Percentiles rank a stretch among this genome's conserved stretches.
phyloP scores from a whole-genome alignment of 2,888 invertebrate genomes.

The Anoncus sp. region DNA sequence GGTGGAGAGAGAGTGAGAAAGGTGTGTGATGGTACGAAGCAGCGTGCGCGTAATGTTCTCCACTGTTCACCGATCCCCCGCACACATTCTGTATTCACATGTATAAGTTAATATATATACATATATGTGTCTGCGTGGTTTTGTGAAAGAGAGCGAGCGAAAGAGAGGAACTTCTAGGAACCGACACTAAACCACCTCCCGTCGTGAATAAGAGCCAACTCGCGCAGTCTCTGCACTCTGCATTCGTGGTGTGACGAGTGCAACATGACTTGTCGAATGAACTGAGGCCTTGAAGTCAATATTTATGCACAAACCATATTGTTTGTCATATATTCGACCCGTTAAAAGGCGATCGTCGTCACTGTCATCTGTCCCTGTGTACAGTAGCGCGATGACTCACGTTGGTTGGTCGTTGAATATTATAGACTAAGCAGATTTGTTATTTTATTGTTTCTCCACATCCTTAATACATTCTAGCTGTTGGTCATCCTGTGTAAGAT shows the following conservation, averaged over 20 bases:
- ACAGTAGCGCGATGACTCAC: background rate
- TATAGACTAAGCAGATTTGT: background rate
- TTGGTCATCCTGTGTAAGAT: no score
- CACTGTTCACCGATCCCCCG: slow-evolving; percentile 47
- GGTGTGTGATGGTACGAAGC: slow-evolving; percentile 28
- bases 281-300: background rate
- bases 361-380: background rate
- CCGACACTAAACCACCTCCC: slow-evolving; percentile 13
- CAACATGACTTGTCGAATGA: slow-evolving; percentile 3
- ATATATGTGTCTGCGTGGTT: no score
- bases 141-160: no score
- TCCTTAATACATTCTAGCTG: no score
- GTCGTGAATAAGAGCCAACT: slow-evolving; percentile 14
- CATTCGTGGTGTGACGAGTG: slow-evolving; percentile 29
- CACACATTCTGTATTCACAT: slow-evolving; percentile 23
- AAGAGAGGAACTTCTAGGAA: slow-evolving; percentile 44
- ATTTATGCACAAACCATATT: background rate
- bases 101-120: no score
- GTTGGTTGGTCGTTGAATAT: background rate
- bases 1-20: slow-evolving; percentile 13
- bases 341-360: slow-evolving; percentile 8
- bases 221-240: slow-evolving; percentile 10
- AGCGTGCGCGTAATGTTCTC: slow-evolving; percentile 49
- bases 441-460: no score
- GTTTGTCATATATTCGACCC: slow-evolving; percentile 12